phyloP scores from a whole-genome alignment of 35 echinoderm and acorn worm genomes.

The Holothuria glaberrima region DNA sequence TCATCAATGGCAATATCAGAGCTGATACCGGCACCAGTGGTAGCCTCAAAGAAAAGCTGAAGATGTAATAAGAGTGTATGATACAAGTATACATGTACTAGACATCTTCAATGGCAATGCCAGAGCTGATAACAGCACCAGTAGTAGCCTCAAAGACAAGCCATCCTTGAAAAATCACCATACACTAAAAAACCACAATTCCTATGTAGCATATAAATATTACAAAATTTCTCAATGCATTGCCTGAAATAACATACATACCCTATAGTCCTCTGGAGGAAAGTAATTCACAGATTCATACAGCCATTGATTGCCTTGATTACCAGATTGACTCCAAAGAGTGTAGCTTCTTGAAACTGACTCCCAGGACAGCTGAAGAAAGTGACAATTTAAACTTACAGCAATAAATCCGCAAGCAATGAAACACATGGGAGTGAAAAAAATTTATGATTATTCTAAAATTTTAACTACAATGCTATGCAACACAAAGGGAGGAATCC shows the following conservation, averaged over 20 bases:
- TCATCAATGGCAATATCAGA: constrained; percentile 73
- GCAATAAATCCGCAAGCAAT: background rate
- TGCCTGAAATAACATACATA: background rate
- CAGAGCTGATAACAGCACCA: background rate
- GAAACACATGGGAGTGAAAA: no score
- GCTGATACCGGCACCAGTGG: background rate
- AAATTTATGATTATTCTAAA: no score
- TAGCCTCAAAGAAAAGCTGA: constrained; percentile 66
- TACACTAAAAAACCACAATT: no score
- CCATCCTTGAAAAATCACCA: background rate
- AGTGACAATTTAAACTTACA: background rate
- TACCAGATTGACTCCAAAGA: constrained; percentile 29
- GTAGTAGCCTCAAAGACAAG: background rate
- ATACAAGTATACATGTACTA: background rate
- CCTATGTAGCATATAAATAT: no score
- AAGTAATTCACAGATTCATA: background rate
- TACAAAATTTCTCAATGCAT: no score
- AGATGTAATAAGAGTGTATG: background rate
- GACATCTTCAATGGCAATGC: constrained; percentile 55
- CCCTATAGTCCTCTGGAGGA: constrained; percentile 14
- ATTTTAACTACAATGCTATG: no score
- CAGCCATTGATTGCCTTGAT: constrained; percentile 42
- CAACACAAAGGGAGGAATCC: no score
- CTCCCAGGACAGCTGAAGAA: background rate
- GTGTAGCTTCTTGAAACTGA: background rate